Percentiles rank a stretch among this genome's conserved stretches.
phyloP scores from a whole-genome alignment of 1,140 invertebrate species.

The Sarcophaga peregrina region DNA sequence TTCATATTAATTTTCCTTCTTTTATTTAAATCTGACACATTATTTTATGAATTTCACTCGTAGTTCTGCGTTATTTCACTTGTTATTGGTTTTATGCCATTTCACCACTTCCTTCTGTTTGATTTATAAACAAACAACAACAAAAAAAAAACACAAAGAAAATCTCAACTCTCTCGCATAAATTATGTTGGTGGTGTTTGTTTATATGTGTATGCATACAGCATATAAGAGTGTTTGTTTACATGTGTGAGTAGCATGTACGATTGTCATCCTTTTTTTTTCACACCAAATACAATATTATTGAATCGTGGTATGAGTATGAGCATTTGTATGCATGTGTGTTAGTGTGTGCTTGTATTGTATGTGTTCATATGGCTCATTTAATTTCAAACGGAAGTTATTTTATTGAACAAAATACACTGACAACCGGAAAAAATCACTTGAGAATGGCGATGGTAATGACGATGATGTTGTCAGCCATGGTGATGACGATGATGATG shows the following conservation, averaged over 20 bases:
- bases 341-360: neutral
- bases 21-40: neutral
- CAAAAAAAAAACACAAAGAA: neutral
- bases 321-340: neutral
- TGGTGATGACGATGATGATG: neutral
- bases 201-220: too few species aligned
- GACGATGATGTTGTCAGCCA: neutral
- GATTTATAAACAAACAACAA: neutral
- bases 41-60: neutral
- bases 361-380: slow-evolving; percentile 2
- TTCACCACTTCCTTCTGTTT: slow-evolving; percentile 1
- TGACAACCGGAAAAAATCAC: slow-evolving; percentile 21
- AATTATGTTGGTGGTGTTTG: too few species aligned
- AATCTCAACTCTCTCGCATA: too few species aligned
- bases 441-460: neutral
- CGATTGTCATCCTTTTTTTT: too few species aligned
- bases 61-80: too few species aligned
- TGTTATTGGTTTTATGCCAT: neutral
- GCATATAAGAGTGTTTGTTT: too few species aligned
- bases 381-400: slow-evolving; percentile 24
- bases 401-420: slow-evolving; percentile 11
- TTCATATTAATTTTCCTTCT: neutral
- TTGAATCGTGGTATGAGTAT: neutral
- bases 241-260: too few species aligned
- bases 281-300: neutral